Evolutionary conservation across 2,113 vertebrate genomes (phyloP).

Genomic region (Narcine bancroftii): DNA sequence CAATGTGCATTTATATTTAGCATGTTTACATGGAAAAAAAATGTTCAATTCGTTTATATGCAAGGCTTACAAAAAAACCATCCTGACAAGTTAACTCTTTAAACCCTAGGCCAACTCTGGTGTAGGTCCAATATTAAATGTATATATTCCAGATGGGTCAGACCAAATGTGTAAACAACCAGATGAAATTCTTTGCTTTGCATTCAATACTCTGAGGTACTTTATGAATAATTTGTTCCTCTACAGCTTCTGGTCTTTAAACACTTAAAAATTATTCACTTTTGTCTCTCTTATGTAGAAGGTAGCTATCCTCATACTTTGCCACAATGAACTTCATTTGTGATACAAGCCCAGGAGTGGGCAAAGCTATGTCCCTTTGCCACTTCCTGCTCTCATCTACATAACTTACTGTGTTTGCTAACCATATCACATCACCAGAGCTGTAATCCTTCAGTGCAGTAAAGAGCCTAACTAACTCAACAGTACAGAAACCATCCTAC

Average conservation of each 20-base stretch:
- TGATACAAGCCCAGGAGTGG: too few species aligned
- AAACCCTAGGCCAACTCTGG: neutral
- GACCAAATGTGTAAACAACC: neutral
- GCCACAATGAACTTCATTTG: too few species aligned
- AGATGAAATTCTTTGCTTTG: neutral
- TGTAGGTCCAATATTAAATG: neutral
- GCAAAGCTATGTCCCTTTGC: neutral
- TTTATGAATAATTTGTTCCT: neutral
- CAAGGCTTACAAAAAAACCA: neutral
- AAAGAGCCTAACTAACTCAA: neutral
- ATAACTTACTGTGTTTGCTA: neutral
- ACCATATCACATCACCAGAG: neutral
- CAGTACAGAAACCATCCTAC: neutral
- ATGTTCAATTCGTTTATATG: too few species aligned
- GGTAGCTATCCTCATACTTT: neutral
- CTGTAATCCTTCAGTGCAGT: neutral
- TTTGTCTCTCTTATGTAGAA: neutral
- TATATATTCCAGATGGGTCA: neutral
- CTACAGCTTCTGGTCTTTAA: neutral
- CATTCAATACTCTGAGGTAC: too few species aligned
- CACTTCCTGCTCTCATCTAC: neutral
- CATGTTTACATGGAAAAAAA: neutral
- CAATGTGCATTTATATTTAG: neutral
- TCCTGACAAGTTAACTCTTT: neutral
- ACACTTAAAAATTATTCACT: neutral